A percentile compares a stretch with the other conserved stretches of the same genome.
Conservation (phyloP, 2,888 invertebrate genomes). For the Rhodophaea formosa region DNA sequence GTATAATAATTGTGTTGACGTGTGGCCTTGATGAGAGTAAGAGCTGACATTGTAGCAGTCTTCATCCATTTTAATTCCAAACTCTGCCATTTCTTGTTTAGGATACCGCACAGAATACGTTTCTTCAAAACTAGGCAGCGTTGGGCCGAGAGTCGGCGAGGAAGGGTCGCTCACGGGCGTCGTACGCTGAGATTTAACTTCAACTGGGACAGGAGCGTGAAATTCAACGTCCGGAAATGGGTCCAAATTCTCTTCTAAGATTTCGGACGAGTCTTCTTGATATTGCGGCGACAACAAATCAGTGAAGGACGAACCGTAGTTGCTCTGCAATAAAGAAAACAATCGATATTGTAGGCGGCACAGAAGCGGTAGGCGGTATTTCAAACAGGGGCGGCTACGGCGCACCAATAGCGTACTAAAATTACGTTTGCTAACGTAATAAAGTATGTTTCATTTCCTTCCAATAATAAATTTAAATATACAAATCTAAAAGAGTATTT, state of each 20-base stretch:
- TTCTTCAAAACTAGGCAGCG: constrained; percentile 93
- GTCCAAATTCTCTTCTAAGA: constrained; percentile 86
- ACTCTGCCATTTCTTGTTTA: constrained; percentile 82
- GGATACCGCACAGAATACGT: constrained; percentile 90
- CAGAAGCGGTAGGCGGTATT: constrained; percentile 63
- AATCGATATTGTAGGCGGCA: constrained; percentile 69
- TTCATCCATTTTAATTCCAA: constrained; percentile 92
- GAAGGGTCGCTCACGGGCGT: constrained; percentile 71
- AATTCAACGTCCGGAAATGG: constrained; percentile 87
- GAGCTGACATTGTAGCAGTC: constrained; percentile 88
- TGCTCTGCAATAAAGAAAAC: constrained; percentile 83
- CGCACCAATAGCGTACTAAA: constrained; percentile 58
- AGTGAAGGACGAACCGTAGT: constrained; percentile 90
- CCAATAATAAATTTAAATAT: background rate
- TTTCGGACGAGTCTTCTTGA: constrained; percentile 86
- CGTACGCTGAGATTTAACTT: constrained; percentile 65
- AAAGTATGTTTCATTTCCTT: background rate
- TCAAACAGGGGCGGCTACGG: constrained; percentile 58
- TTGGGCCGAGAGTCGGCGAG: constrained; percentile 78
- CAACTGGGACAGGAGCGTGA: constrained; percentile 68
- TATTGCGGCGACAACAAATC: constrained; percentile 88
- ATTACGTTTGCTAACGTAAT: constrained; percentile 7
- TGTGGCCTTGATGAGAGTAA: constrained; percentile 80
- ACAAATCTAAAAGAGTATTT: too few species aligned
- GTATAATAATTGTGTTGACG: constrained; percentile 80